Evolutionary conservation across 2,888 invertebrate species (phyloP), one percentile per base, ranked within the genome.

Genomic region (Drosophila kambysellisi): DNA sequence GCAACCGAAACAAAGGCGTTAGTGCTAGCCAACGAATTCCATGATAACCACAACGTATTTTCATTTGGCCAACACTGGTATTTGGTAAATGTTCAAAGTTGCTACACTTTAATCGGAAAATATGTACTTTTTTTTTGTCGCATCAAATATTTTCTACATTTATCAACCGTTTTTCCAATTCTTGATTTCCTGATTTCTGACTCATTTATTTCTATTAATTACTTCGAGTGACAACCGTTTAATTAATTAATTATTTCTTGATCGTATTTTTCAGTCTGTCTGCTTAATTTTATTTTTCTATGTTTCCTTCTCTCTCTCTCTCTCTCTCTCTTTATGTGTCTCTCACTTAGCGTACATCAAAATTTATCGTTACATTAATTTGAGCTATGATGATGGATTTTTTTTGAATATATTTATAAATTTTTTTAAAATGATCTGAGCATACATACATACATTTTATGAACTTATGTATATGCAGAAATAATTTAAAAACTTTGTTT

Each of bases 1-100:
- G 62, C 61, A 71, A 39, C 39, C 29, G 43, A 69, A 59, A 69
- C 53, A 64, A 70, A 57, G 58, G 43, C 64, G 69, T 33, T 59
- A 62, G 20, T 56, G 46, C 39, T 50, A 56, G 46, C 64, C 54
- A 59, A 59, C 43, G 56, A 75, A 82, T 88, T 82, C 83, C 86
- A 88, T 80, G 71, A 75, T 67, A 80, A 78, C 68, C 82, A 54
- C 48, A 77, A 59, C 54, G 39, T 20, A 32, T 62, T 67, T 67
- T 59, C 25, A 59, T 25, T 65, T 37, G 50, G 5, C 20, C 46
- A 6, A 3, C 20, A 43, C 43, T 6, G 43, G 7, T 8, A 15
- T 25, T 4, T 11, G 11, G 6, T 51, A 11, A 6, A 51, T 15
- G 11, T n/a, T 6, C 11, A n/a, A 20, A 46, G 8, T 15, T 46